Base-by-base conservation (phyloP, 1,140 invertebrate genomes). In the Nephotettix cincticeps region DNA sequence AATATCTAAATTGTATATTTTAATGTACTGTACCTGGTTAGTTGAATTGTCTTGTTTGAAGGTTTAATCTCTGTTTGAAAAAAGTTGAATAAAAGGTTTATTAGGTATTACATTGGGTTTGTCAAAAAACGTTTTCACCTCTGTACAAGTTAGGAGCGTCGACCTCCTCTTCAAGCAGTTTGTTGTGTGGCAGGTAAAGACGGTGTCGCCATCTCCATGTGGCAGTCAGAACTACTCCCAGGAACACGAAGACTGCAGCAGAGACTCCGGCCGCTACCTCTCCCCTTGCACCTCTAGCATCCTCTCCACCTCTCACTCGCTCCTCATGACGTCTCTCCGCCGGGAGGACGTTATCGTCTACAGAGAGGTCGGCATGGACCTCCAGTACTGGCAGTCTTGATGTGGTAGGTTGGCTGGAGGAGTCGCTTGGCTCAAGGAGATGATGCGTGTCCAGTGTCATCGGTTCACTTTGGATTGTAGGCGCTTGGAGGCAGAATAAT, bases 191-290 rank as follows among this genome's bases (percentile, higher is more conserved):
- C 47, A 51, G n/a, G 14, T 17, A 51, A 21, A 51, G 47, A 4
- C 47, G 47, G 47, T 51, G 47, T 19, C 47, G 47, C 47, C 47
- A 51, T n/a, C 47, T 51, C 47, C 47, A 51, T 6, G 47, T 51
- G 19, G 21, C 14, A 3, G 14, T 51, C 6, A 51, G 47, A 21
- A 21, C 21, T 3, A 51, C 14, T 19, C 14, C 47, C 21, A 51
- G n/a, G 47, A 51, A 51, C n/a, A 51, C 47, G n/a, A 51, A 4
- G 47, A 51, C 47, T 4, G 47, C 47, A 11, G 47, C 47, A 19
- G 47, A 17, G 4, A 51, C 47, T 21, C 47, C 47, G 4, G 21
- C 47, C 4, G 21, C 47, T 4, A 51, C 3, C 47, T 51, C 14
- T 4, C 4, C 21, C n/a, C 47, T n/a, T 51, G 47, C 4, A n/a